These are phyloP conservation scores for Microtus oregoni DNA, from an alignment of 2,113 vertebrate species.

Conservation along the genomic window DNA sequence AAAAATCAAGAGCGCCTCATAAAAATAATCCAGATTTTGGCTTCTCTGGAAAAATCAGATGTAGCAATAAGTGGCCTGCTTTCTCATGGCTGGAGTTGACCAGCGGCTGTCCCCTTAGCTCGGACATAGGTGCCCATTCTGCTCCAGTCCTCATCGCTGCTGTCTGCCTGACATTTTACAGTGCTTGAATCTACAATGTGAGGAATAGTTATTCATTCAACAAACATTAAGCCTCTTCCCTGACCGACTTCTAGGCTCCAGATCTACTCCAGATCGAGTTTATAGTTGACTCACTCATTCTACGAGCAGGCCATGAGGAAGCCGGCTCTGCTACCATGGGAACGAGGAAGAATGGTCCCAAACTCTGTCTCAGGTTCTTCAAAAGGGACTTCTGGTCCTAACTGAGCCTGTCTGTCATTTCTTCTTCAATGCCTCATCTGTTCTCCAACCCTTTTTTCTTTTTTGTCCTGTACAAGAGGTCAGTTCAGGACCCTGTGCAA, in stretches of 20 bases:
- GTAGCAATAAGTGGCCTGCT: not conserved
- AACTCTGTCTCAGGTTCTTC: not conserved
- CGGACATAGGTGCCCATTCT: rapidly evolving
- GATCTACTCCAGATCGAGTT: not conserved
- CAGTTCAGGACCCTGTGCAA: not conserved
- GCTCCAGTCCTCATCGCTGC: no score
- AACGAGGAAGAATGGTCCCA: rapidly evolving
- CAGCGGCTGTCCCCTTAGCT: not conserved
- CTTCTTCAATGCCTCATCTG: not conserved
- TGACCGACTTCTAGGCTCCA: not conserved
- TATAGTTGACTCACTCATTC: not conserved
- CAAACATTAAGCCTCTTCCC: not conserved
- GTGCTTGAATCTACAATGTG: not conserved
- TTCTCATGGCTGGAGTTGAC: not conserved
- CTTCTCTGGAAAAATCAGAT: constrained; percentile 33
- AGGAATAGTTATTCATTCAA: not conserved
- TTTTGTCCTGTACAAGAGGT: not conserved
- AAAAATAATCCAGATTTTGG: constrained; percentile 34
- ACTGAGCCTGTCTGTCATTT: not conserved
- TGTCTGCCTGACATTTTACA: not conserved
- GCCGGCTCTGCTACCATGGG: not conserved
- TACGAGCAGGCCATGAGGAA: not conserved
- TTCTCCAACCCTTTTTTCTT: not conserved
- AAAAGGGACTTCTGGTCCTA: not conserved
- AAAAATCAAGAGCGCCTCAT: constrained; percentile 38